phyloP scores from a whole-genome alignment of 37 sponge, comb jelly and placozoan genomes.

The Cladorhizidae sp. region DNA sequence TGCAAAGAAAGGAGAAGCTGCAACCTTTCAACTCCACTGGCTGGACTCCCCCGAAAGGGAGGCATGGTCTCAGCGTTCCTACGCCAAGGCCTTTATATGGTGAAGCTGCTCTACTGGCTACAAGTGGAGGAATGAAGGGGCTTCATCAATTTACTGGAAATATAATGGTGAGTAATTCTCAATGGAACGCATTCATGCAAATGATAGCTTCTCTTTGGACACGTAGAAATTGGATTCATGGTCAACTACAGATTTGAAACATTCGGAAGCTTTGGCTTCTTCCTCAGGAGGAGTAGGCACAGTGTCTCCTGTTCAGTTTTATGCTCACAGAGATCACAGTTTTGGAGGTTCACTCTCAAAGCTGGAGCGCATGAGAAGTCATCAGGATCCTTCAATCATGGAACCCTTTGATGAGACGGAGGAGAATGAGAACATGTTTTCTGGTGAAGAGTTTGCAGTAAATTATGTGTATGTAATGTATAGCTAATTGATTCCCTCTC shows the following conservation, averaged over 20 bases:
- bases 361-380: conserved; percentile 32
- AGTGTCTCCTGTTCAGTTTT: conserved; percentile 45
- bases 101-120: not conserved
- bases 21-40: conserved; percentile 40
- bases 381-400: conserved; percentile 16
- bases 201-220: not conserved
- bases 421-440: not conserved
- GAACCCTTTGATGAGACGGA: conserved; percentile 31
- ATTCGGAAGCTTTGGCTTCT: not conserved
- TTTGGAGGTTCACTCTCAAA: conserved; percentile 30
- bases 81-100: conserved; percentile 42
- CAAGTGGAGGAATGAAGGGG: not conserved
- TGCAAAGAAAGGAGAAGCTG: not conserved
- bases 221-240: not conserved
- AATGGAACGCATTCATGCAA: not conserved
- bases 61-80: conserved; percentile 72
- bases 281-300: not conserved
- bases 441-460: not conserved
- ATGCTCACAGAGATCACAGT: conserved; percentile 19
- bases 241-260: not conserved
- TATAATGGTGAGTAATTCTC: not conserved
- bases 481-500: not conserved
- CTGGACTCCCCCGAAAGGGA: conserved; percentile 62
- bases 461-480: too few relatives aligned
- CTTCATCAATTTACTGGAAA: not conserved